phyloP scores from a whole-genome alignment of 2,888 invertebrate species.

The Metellina segmentata region DNA sequence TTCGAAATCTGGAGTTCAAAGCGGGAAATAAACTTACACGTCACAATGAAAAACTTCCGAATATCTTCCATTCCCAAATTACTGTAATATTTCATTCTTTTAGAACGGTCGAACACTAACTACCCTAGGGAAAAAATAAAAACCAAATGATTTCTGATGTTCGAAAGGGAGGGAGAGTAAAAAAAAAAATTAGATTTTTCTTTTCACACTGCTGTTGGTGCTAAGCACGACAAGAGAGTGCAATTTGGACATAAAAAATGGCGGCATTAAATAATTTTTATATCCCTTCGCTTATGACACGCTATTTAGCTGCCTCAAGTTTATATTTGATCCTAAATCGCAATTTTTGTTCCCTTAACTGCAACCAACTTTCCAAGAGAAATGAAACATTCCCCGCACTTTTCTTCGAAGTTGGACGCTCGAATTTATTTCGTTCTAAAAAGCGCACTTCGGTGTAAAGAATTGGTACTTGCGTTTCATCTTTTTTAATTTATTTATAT shows the following conservation, averaged over 20 bases:
- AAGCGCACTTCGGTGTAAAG: background rate
- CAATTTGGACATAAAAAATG: constrained; percentile 56
- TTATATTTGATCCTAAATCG: constrained; percentile 59
- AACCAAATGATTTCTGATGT: constrained; percentile 31
- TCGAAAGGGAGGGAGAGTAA: background rate
- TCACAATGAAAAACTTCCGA: constrained; percentile 8
- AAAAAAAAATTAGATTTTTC: constrained; percentile 28
- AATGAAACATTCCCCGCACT: constrained; percentile 21
- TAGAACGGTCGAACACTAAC: background rate
- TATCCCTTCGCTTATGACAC: constrained; percentile 51
- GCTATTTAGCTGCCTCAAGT: constrained; percentile 47
- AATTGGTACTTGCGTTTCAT: background rate
- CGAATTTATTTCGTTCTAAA: constrained; percentile 30
- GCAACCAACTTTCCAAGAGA: constrained; percentile 19
- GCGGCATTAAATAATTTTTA: constrained; percentile 60
- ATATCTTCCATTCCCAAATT: constrained; percentile 10
- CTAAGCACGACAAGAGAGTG: constrained; percentile 11
- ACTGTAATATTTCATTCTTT: constrained; percentile 26
- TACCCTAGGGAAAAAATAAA: constrained; percentile 28
- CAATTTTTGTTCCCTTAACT: constrained; percentile 50
- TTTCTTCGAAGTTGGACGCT: background rate
- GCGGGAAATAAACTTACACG: background rate
- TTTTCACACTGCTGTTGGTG: background rate
- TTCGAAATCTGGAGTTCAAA: background rate
- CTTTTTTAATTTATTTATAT: background rate